These are phyloP conservation scores for Epinotia nisella DNA, from an alignment of 2,888 invertebrate species.

Conservation along the genomic window DNA sequence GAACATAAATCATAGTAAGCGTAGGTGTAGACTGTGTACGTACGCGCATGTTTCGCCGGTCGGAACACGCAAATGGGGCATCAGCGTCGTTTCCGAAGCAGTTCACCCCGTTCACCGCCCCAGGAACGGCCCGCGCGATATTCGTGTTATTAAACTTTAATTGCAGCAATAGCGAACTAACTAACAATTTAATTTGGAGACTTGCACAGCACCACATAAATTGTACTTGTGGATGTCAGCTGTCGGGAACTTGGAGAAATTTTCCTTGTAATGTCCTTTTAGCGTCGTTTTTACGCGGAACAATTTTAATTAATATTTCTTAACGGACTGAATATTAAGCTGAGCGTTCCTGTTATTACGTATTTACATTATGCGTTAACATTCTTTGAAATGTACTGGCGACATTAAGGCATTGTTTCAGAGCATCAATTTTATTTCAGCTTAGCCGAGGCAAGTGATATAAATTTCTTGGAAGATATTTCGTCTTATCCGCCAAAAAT, in stretches of 20 bases:
- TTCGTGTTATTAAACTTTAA: constrained; percentile 75
- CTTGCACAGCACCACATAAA: constrained; percentile 75
- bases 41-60: constrained; percentile 26
- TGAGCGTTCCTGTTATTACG: constrained; percentile 54
- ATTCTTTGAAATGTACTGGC: constrained; percentile 34
- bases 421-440: constrained; percentile 19
- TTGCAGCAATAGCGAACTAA: constrained; percentile 77
- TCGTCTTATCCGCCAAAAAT: neutral
- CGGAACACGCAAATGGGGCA: constrained; percentile 38
- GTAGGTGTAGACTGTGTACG: constrained; percentile 31
- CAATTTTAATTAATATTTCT: constrained; percentile 82
- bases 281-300: constrained; percentile 75
- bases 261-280: constrained; percentile 81
- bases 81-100: constrained; percentile 28
- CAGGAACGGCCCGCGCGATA: constrained; percentile 53
- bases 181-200: constrained; percentile 79
- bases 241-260: constrained; percentile 79
- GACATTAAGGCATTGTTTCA: constrained; percentile 29
- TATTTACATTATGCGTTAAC: constrained; percentile 50
- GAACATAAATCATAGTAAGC: constrained; percentile 33
- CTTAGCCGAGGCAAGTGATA: neutral
- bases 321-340: constrained; percentile 59
- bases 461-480: neutral
- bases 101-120: constrained; percentile 5
- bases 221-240: constrained; percentile 81